Base-by-base conservation (phyloP, 1,140 invertebrate genomes). In the Andricus grossulariae region DNA sequence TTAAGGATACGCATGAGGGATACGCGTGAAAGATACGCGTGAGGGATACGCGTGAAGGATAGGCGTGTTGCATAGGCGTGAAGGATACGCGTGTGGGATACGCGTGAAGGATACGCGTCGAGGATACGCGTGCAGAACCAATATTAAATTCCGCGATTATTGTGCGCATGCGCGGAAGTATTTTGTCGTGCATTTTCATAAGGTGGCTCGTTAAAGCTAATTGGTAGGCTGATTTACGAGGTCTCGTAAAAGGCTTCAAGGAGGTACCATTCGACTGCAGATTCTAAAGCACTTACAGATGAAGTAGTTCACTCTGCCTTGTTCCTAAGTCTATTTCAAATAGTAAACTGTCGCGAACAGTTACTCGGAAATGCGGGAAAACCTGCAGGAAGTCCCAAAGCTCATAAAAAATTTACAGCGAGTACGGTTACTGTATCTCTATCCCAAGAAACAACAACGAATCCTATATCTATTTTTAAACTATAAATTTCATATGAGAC, bases 151-250 rank as follows among this genome's bases (percentile, higher is more conserved):
- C 76, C 78, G 74, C 73, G 83, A 80, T 79, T 82, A 79, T 81
- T 76, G 72, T 66, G 74, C 72, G 76, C 52, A 25, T 74, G 73
- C 73, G 82, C 80, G 72, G 82, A 84, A 84, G 71, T 85, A 80
- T 86, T 86, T 88, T 84, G 84, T 82, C 79, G 74, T 84, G 81
- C 78, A 86, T 87, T 90, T 89, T 88, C 87, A 85, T 87, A 86
- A 86, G 85, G 83, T 86, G 74, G 74, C 77, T 76, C 82, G 80
- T 86, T 84, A 73, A 78, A 72, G 81, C 75, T 87, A 85, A 85
- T 87, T 84, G 49, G 76, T 84, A 66, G 21, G 21, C 21, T 60
- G 21, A 60, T 60, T 60, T 60, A 60, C 57, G 21, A 60, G 11
- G 3, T 32, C 25, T 60, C 57, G 21, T 60, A 60, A 60, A 60